A percentile compares a stretch with the other conserved stretches of the same genome.
These are phyloP conservation scores for Falco cherrug DNA, from an alignment of 2,797 vertebrate species.

Conservation along the genomic window DNA sequence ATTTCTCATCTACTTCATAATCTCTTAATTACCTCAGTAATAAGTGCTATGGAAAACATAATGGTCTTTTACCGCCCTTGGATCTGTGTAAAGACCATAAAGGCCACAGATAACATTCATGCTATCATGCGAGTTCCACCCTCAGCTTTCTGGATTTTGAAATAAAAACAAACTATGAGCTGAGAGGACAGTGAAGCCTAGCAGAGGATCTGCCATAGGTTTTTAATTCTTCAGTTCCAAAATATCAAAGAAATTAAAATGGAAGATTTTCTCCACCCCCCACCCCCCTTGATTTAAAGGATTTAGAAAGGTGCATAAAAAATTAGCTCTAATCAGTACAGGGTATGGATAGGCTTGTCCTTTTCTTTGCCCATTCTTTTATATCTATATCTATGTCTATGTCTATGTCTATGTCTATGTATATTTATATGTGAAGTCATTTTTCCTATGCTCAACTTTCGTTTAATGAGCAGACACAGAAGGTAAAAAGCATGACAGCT, in stretches of 20 bases:
- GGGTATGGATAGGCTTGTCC: background rate
- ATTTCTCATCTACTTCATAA: background rate
- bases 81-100: background rate
- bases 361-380: background rate
- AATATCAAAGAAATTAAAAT: slow-evolving; percentile 15
- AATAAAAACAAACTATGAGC: background rate
- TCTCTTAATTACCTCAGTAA: background rate
- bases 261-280: too few species aligned
- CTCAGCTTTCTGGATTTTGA: background rate
- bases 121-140: background rate
- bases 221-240: background rate
- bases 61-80: background rate
- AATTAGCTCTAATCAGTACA: background rate
- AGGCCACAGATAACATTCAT: background rate
- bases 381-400: too few species aligned
- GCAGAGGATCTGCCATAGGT: background rate
- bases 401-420: background rate
- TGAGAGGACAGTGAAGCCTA: background rate
- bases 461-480: background rate
- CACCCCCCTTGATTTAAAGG: background rate
- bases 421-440: background rate
- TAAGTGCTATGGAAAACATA: background rate
- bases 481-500: background rate
- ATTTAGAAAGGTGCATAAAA: background rate
- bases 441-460: background rate